phyloP scores from a whole-genome alignment of 2,113 vertebrate species.

The Rhea pennata region DNA sequence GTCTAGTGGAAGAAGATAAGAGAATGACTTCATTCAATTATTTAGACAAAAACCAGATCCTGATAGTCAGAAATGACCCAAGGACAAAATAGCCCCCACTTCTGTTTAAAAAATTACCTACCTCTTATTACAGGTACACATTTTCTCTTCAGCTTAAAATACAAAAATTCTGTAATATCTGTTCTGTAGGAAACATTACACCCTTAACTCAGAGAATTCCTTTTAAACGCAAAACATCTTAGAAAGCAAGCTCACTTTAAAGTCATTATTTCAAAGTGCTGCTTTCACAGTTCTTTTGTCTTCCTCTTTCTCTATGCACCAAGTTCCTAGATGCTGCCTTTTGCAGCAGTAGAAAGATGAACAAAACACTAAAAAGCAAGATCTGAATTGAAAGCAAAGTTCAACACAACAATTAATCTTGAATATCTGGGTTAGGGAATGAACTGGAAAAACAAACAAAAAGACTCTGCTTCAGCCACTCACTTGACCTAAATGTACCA shows the following conservation, averaged over 20 bases:
- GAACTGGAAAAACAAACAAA: background rate
- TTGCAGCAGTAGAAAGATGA: background rate
- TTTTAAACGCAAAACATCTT: background rate
- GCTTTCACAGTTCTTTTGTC: background rate
- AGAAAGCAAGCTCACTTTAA: background rate
- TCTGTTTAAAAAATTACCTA: background rate
- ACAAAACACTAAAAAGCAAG: background rate
- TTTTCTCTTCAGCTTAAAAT: background rate
- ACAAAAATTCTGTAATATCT: background rate
- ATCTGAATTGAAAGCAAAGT: background rate
- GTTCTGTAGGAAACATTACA: background rate
- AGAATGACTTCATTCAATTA: background rate
- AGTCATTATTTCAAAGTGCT: background rate
- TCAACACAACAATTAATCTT: background rate
- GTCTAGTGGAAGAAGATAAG: constrained; percentile 76
- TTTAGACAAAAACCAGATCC: background rate
- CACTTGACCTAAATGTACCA: background rate
- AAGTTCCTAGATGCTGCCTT: background rate
- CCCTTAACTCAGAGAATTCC: background rate
- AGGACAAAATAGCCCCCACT: background rate
- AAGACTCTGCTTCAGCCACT: background rate
- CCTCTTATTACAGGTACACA: background rate
- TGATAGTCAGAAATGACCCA: accelerated
- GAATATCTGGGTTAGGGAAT: background rate
- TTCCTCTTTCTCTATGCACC: background rate